Evolutionary conservation across 1,140 invertebrate genomes (phyloP), one percentile per base, ranked within the genome.

Genomic region (Aphaenogaster floridana): DNA sequence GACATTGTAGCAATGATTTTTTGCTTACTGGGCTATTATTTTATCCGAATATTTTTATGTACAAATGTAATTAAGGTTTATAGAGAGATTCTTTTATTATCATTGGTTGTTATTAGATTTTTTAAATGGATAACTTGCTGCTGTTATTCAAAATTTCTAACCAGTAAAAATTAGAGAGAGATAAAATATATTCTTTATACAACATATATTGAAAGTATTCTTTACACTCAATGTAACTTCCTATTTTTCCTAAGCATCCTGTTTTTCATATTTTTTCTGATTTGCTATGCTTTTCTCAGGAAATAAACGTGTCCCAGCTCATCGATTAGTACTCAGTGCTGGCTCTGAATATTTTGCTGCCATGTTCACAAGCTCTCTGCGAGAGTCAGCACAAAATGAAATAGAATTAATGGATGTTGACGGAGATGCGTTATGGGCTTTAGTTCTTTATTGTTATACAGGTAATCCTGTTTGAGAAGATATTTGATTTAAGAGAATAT

Each of bases 281-380:
- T 68, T 52, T 74, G 28, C 28, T 28, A 28, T 86, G 63, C 17
- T 77, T 90, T 94, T 76, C 91, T 92, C 92, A 93, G 96, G 96
- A 81, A 95, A 93, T 91, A 97, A 97, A 93, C 95, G 96, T 61
- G 96, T 97, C 83, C 95, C 96, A 39, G 97, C 97, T 42, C 97
- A 97, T 94, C 95, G 97, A 77, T 92, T 99, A 84, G 97, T 99
- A 79, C 96, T 99, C 66, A 97, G 98, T 92, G 98, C 98, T 83
- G 98, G 98, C 66, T 99, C 98, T 91, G 98, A 99, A 95, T 99
- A 99, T 95, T 99, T 99, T 96, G 97, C 98, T 69, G 98, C 98
- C 63, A 99, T 99, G 98, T 99, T 99, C 94, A 99, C 98, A 42
- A 98, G 97, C 89, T 97, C 97, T 88, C 95, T 99, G 76, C 96